A percentile compares a stretch with the other conserved stretches of the same genome.
phyloP scores from a whole-genome alignment of 2,113 vertebrate species.

The Carassius auratus region DNA sequence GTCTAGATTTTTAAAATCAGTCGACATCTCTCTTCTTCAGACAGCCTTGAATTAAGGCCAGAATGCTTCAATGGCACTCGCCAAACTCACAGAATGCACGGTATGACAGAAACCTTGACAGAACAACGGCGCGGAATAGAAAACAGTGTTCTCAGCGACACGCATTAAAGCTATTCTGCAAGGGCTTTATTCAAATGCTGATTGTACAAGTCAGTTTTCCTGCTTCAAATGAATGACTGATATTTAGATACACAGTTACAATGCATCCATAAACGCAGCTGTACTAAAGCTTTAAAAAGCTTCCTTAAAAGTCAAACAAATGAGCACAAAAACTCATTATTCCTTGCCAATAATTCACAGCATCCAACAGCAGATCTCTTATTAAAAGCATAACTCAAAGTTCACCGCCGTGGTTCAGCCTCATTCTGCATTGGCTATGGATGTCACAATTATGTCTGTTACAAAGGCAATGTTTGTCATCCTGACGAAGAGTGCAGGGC shows the following conservation, averaged over 20 bases:
- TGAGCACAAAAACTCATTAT: constrained; percentile 28
- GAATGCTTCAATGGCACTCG: constrained; percentile 9
- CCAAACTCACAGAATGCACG: constrained; percentile 37
- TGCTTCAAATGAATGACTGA: constrained; percentile 49
- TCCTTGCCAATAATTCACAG: constrained; percentile 34
- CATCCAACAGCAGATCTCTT: constrained; percentile 37
- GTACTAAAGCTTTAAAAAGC: constrained; percentile 38
- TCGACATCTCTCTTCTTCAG: constrained; percentile 24
- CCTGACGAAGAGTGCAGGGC: constrained; percentile 27
- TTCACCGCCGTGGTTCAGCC: neutral
- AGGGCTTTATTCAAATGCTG: constrained; percentile 37
- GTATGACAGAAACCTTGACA: constrained; percentile 51
- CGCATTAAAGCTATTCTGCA: constrained; percentile 30
- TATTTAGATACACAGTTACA: constrained; percentile 33
- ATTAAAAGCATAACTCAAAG: constrained; percentile 45
- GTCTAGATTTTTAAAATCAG: constrained; percentile 9
- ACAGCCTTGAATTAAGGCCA: constrained; percentile 55
- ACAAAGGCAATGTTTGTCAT: constrained; percentile 29
- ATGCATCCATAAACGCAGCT: constrained; percentile 37
- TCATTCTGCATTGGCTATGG: constrained; percentile 24
- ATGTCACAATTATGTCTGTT: constrained; percentile 41
- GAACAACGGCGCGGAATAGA: constrained; percentile 16
- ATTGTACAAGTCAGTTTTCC: constrained; percentile 50
- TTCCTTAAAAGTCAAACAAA: constrained; percentile 51
- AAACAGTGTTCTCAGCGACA: constrained; percentile 25